A percentile compares a stretch with the other conserved stretches of the same genome.
These are phyloP conservation scores for Zaprionus davidi DNA, from an alignment of 1,140 invertebrate genomes.

Conservation along the genomic window DNA sequence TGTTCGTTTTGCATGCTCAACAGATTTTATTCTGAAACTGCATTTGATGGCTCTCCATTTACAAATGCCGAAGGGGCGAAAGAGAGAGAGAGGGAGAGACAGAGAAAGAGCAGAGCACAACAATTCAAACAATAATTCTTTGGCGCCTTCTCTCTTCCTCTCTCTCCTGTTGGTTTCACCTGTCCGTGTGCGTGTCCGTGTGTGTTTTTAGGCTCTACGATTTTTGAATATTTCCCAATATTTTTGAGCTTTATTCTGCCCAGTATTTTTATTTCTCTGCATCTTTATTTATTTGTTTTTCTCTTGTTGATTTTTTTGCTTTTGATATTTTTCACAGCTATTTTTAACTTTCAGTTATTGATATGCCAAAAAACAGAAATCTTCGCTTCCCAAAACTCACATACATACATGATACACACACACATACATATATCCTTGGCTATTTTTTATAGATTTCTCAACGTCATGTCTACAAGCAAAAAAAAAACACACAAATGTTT, in stretches of 20 bases:
- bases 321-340: conserved; percentile 58
- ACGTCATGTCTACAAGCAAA: conserved; percentile 55
- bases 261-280: conserved; percentile 55
- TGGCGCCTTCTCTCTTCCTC: neutral
- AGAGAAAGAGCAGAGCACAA: neutral
- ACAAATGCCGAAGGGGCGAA: conserved; percentile 25
- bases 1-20: conserved; percentile 53
- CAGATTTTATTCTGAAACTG: conserved; percentile 71
- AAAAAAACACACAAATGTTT: conserved; percentile 32
- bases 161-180: conserved; percentile 31
- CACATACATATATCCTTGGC: conserved; percentile 31
- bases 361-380: conserved; percentile 77
- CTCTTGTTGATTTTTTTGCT: conserved; percentile 38
- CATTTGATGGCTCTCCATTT: conserved; percentile 60
- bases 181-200: conserved; percentile 32
- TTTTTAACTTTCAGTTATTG: conserved; percentile 81
- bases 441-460: conserved; percentile 58
- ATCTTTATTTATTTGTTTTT: conserved; percentile 32
- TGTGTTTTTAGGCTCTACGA: conserved; percentile 24
- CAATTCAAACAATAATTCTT: conserved; percentile 1
- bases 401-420: conserved; percentile 1
- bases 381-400: conserved; percentile 48
- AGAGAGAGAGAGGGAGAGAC: conserved; percentile 6
- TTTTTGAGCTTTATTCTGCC: conserved; percentile 58
- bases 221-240: conserved; percentile 70